Conservation (phyloP, 2,797 vertebrate species). For the Ptychadena robeensis region DNA sequence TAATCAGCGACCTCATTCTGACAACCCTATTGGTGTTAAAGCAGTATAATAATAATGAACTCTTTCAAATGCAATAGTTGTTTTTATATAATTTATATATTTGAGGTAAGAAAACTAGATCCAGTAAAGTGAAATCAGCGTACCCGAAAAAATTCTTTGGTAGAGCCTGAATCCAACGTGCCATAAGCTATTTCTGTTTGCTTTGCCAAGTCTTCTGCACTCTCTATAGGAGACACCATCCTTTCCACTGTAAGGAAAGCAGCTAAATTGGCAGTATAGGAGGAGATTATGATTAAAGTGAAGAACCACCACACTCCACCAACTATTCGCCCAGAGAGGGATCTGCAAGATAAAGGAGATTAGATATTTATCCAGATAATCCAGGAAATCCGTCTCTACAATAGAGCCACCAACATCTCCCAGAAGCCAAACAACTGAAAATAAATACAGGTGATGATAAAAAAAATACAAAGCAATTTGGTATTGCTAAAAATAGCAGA, state of each 20-base stretch:
- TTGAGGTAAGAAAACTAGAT: too few species aligned
- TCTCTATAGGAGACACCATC: constrained; percentile 99
- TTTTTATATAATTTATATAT: too few species aligned
- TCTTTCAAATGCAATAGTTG: too few species aligned
- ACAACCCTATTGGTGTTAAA: too few species aligned
- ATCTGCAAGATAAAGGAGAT: constrained; percentile 80
- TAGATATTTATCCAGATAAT: constrained; percentile 58
- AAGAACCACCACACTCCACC: constrained; percentile 99
- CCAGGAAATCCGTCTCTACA: neutral
- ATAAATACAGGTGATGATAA: constrained; percentile 12
- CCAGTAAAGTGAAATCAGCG: constrained; percentile 72
- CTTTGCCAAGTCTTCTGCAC: constrained; percentile 97
- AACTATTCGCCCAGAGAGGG: constrained; percentile 97
- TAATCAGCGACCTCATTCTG: too few species aligned
- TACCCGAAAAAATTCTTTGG: constrained; percentile 99
- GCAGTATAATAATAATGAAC: too few species aligned
- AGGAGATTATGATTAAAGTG: constrained; percentile 99
- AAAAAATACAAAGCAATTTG: neutral
- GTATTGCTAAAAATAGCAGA: neutral
- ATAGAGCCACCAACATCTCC: constrained; percentile 8
- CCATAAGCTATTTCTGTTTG: constrained; percentile 99
- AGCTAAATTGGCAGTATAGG: constrained; percentile 99
- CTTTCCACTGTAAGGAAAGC: constrained; percentile 99
- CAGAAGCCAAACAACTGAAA: neutral
- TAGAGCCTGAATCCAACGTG: constrained; percentile 98